Evolutionary conservation across 2,888 invertebrate species (phyloP).

Genomic region (Cheilosia scutellata): DNA sequence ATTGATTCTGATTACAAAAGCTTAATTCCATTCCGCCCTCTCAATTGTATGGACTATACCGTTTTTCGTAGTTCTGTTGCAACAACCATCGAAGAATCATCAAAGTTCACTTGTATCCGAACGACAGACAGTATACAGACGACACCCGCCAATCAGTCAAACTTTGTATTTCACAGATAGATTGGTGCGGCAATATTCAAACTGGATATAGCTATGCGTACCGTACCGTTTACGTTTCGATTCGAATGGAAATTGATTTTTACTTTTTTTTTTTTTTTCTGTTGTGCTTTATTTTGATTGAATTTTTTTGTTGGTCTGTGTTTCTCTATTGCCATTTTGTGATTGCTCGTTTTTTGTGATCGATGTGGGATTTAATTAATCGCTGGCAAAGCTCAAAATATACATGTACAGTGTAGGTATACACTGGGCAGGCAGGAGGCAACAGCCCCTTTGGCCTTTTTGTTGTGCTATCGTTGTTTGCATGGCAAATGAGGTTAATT

Average conservation of each 20-base stretch:
- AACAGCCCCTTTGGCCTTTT: constrained; percentile 2
- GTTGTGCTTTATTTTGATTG: constrained; percentile 55
- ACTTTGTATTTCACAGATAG: constrained; percentile 30
- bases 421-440: background rate
- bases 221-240: constrained; percentile 18
- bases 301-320: constrained; percentile 21
- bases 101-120: constrained; percentile 52
- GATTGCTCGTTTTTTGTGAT: constrained; percentile 43
- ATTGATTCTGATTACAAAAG: constrained; percentile 57
- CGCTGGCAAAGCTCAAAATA: constrained; percentile 47
- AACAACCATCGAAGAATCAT: constrained; percentile 50
- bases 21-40: constrained; percentile 31
- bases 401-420: constrained; percentile 1
- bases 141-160: constrained; percentile 67
- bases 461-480: constrained; percentile 41
- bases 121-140: constrained; percentile 22
- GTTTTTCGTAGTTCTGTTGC: constrained; percentile 16
- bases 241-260: constrained; percentile 56
- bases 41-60: background rate
- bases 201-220: background rate
- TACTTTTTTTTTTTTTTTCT: background rate
- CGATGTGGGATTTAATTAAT: constrained; percentile 71
- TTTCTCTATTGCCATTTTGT: background rate
- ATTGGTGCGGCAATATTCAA: background rate
- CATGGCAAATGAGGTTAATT: constrained; percentile 64